Conservation (phyloP, 2,113 vertebrate species). For the Caranx ignobilis region DNA sequence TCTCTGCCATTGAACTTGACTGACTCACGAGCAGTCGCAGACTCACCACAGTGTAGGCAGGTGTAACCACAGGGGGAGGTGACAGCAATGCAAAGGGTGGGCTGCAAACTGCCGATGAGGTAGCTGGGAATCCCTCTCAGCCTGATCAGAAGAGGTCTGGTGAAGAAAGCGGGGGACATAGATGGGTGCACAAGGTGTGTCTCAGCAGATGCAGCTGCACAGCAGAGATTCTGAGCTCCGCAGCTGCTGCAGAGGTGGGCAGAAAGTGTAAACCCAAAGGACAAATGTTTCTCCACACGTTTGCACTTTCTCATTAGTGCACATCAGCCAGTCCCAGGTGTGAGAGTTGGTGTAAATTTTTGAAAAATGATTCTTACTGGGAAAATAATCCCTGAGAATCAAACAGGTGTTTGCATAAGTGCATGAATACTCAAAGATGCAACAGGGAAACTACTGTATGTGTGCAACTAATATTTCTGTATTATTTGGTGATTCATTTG, state of each 20-base stretch:
- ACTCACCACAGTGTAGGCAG: slow-evolving; percentile 58
- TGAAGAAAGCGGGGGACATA: slow-evolving; percentile 36
- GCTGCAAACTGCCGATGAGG: slow-evolving; percentile 29
- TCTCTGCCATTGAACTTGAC: slow-evolving; percentile 12
- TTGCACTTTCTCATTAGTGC: slow-evolving; percentile 35
- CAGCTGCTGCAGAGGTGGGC: slow-evolving; percentile 68
- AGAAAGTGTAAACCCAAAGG: slow-evolving; percentile 68
- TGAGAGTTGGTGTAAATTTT: slow-evolving; percentile 34
- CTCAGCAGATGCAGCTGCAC: slow-evolving; percentile 10
- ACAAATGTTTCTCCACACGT: slow-evolving; percentile 47
- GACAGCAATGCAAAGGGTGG: slow-evolving; percentile 17
- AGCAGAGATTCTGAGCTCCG: slow-evolving; percentile 1
- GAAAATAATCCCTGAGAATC: slow-evolving; percentile 5
- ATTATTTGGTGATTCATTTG: background rate
- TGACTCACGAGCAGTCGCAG: slow-evolving; percentile 61
- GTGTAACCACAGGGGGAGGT: slow-evolving; percentile 53
- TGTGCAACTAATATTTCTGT: background rate
- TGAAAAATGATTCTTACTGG: background rate
- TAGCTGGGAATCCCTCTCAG: slow-evolving; percentile 72
- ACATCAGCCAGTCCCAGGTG: slow-evolving; percentile 61
- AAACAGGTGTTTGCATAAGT: background rate
- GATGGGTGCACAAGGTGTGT: slow-evolving; percentile 24
- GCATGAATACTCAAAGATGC: slow-evolving; percentile 3
- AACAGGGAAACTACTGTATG: background rate
- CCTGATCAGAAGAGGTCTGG: slow-evolving; percentile 59